Percentiles rank a stretch among this genome's conserved stretches.
These are phyloP conservation scores for Mantis religiosa DNA, from an alignment of 2,888 invertebrate genomes.

Conservation along the genomic window DNA sequence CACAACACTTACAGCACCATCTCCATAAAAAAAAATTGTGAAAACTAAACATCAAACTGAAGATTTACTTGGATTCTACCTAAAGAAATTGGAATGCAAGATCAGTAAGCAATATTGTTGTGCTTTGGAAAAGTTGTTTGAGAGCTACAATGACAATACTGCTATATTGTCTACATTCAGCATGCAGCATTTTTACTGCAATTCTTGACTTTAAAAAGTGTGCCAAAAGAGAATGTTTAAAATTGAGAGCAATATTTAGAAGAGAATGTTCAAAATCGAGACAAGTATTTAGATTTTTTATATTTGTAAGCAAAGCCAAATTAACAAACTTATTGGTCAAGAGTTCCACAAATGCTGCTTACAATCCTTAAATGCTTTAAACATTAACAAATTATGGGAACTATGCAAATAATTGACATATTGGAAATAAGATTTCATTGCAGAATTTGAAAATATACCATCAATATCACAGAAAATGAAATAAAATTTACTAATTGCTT, in stretches of 20 bases:
- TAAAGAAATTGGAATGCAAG: background rate
- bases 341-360: background rate
- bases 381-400: background rate
- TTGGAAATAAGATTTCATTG: background rate
- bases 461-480: background rate
- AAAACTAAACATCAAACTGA: background rate
- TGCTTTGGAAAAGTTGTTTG: background rate
- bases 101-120: background rate
- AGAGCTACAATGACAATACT: background rate
- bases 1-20: background rate
- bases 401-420: background rate
- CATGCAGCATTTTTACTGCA: background rate
- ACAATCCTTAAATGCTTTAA: background rate
- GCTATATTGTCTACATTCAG: background rate
- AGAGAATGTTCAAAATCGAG: no score
- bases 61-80: background rate
- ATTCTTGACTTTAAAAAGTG: background rate
- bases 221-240: background rate
- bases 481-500: background rate
- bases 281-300: no score
- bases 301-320: background rate
- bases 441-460: background rate
- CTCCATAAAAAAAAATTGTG: background rate
- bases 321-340: background rate
- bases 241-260: no score